These are phyloP conservation scores for Drosophila rufa DNA, from an alignment of 1,140 invertebrate genomes.

Conservation along the genomic window DNA sequence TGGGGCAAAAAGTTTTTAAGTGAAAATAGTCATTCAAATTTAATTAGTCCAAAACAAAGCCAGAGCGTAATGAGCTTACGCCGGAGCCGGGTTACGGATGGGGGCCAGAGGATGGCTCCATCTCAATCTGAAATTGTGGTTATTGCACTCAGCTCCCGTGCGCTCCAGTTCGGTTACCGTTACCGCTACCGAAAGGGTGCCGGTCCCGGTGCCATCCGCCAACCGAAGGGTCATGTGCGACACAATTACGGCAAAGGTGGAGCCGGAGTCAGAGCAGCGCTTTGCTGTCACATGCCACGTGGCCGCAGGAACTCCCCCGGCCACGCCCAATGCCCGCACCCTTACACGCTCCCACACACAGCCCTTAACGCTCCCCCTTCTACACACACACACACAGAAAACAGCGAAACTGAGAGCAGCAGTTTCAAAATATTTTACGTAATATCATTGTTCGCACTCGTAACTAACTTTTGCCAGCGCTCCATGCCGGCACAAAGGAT, in stretches of 20 bases:
- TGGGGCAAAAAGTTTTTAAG: constrained; percentile 78
- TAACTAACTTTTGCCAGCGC: constrained; percentile 76
- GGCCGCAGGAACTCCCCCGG: constrained; percentile 65
- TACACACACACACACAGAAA: constrained; percentile 24
- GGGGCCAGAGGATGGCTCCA: constrained; percentile 44
- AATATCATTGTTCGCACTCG: constrained; percentile 82
- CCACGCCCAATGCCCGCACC: constrained; percentile 28
- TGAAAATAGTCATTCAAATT: constrained; percentile 84
- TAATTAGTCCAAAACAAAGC: constrained; percentile 84
- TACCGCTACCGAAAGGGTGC: constrained; percentile 52
- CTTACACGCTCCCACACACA: constrained; percentile 1
- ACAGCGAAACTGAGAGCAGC: constrained; percentile 36
- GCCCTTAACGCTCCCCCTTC: not conserved
- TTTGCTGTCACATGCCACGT: constrained; percentile 81
- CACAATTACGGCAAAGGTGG: constrained; percentile 79
- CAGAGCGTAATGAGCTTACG: constrained; percentile 83
- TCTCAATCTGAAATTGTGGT: constrained; percentile 77
- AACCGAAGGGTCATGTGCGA: constrained; percentile 71
- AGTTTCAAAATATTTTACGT: constrained; percentile 84
- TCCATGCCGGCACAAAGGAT: constrained; percentile 54
- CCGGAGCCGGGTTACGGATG: constrained; percentile 37
- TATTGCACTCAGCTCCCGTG: constrained; percentile 60
- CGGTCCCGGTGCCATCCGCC: constrained; percentile 20
- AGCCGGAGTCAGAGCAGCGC: constrained; percentile 65
- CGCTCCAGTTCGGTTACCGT: constrained; percentile 20